Conservation (phyloP, 2,888 invertebrate genomes). For the Xanthorhoe spadicearia region DNA sequence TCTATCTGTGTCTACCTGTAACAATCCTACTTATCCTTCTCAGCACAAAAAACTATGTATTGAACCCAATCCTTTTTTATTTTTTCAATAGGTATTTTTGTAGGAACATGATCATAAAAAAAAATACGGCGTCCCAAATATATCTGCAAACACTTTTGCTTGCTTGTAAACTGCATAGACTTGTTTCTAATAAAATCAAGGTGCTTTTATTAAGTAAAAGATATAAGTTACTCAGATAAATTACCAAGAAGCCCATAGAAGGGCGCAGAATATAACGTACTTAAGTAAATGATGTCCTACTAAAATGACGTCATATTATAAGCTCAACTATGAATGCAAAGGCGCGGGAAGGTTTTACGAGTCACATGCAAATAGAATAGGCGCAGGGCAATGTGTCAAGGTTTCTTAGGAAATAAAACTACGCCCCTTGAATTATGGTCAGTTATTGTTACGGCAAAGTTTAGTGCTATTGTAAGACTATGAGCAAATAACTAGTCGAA, state of each 20-base stretch:
- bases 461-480: neutral
- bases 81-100: too few relatives aligned
- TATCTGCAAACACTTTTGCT: too few relatives aligned
- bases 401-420: slow-evolving; percentile 38
- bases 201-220: neutral
- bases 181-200: neutral
- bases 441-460: slow-evolving; percentile 11
- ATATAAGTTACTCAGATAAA: neutral
- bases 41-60: too few relatives aligned
- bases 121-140: too few relatives aligned
- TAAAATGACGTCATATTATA: slow-evolving; percentile 32
- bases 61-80: too few relatives aligned
- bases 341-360: slow-evolving; percentile 47
- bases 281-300: slow-evolving; percentile 18
- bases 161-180: neutral
- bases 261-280: neutral
- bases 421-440: slow-evolving; percentile 9
- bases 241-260: neutral
- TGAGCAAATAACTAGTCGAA: neutral
- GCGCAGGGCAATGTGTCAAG: slow-evolving; percentile 54
- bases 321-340: slow-evolving; percentile 31
- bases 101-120: too few relatives aligned
- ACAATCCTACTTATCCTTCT: too few relatives aligned
- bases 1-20: neutral
- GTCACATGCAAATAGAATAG: slow-evolving; percentile 54